phyloP scores from a whole-genome alignment of 2,113 vertebrate genomes.

The Heloderma charlesbogerti region DNA sequence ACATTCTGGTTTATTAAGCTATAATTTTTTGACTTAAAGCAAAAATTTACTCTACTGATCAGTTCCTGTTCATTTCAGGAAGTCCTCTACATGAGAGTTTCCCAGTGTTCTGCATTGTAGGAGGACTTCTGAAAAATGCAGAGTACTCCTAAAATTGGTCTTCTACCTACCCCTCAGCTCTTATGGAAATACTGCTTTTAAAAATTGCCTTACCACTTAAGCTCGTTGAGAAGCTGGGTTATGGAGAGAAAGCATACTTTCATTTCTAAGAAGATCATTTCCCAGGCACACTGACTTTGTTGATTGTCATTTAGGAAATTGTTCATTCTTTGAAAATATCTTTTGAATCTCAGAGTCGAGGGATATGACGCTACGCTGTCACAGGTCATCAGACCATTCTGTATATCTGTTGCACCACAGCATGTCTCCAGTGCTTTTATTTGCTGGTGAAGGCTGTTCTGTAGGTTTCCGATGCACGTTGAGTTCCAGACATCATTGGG shows the following conservation, averaged over 20 bases:
- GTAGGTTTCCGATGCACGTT: slow-evolving; percentile 45
- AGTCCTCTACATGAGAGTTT: background rate
- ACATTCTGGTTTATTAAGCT: background rate
- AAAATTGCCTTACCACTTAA: background rate
- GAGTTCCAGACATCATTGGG: slow-evolving; percentile 24
- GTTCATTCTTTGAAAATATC: slow-evolving; percentile 70
- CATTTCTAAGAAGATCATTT: slow-evolving; percentile 63
- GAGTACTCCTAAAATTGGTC: slow-evolving; percentile 13
- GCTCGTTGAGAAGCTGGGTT: slow-evolving; percentile 43
- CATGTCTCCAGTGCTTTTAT: slow-evolving; percentile 52
- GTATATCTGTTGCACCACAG: slow-evolving; percentile 44
- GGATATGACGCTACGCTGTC: background rate
- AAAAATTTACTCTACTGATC: background rate
- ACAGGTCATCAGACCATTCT: background rate
- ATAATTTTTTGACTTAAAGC: background rate
- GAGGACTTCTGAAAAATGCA: background rate
- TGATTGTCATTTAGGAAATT: slow-evolving; percentile 67
- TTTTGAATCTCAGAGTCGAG: slow-evolving; percentile 44
- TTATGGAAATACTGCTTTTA: background rate
- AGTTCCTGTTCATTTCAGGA: background rate
- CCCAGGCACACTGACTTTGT: slow-evolving; percentile 71
- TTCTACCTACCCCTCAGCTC: background rate
- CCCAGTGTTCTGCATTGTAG: background rate
- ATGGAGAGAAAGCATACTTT: slow-evolving; percentile 59
- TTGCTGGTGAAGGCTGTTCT: slow-evolving; percentile 57